Evolutionary conservation across 2,888 invertebrate species (phyloP).

Genomic region (Diabrotica balteata): DNA sequence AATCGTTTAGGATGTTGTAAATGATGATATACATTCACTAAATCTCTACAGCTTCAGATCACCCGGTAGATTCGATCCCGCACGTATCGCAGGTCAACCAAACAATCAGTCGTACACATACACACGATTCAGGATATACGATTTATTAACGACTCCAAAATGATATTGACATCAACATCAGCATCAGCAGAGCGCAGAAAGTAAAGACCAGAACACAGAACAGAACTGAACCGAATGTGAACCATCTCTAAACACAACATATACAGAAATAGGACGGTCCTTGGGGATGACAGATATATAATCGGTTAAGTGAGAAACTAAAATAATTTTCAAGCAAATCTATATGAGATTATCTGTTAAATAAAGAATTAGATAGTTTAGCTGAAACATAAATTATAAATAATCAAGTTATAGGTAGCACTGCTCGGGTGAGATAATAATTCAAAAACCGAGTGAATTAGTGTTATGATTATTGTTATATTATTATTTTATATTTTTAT

Average conservation of each 20-base stretch:
- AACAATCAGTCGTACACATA: constrained; percentile 2
- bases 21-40: too few relatives aligned
- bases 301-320: background rate
- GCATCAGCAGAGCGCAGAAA: constrained; percentile 6
- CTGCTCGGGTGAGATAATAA: too few relatives aligned
- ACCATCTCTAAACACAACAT: constrained; percentile 5
- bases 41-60: too few relatives aligned
- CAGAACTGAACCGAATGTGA: background rate
- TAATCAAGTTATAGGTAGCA: too few relatives aligned
- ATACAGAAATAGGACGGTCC: background rate
- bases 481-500: too few relatives aligned
- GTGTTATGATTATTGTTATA: too few relatives aligned
- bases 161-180: constrained; percentile 10
- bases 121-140: background rate
- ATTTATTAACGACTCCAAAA: constrained; percentile 10
- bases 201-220: constrained; percentile 13
- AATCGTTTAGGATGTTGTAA: too few relatives aligned
- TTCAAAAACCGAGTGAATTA: too few relatives aligned
- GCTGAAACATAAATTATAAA: too few relatives aligned
- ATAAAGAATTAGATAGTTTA: too few relatives aligned
- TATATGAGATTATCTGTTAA: too few relatives aligned
- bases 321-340: background rate
- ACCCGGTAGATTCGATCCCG: too few relatives aligned
- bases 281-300: background rate
- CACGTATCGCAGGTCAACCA: background rate